phyloP scores from a whole-genome alignment of 2,797 vertebrate species.

The Lepidocolaptes lacrymiger region DNA sequence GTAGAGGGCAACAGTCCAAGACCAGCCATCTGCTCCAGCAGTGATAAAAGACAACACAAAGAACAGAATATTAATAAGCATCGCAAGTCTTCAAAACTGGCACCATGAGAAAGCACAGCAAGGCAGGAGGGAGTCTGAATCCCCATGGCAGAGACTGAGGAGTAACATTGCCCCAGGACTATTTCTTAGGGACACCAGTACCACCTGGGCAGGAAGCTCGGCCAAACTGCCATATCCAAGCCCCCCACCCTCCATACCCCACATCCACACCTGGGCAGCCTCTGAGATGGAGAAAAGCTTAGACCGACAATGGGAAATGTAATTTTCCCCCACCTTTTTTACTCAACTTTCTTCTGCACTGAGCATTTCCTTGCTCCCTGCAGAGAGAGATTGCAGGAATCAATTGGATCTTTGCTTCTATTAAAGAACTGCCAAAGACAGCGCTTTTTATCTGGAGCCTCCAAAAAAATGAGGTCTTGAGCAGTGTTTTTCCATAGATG shows the following conservation, averaged over 20 bases:
- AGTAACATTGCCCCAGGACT: background rate
- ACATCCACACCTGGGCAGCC: background rate
- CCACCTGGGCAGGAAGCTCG: background rate
- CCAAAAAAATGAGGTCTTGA: background rate
- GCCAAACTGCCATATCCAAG: accelerated
- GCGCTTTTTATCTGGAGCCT: background rate
- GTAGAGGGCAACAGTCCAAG: background rate
- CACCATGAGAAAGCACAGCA: background rate
- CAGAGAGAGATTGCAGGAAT: background rate
- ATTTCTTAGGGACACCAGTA: background rate
- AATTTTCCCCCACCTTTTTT: background rate
- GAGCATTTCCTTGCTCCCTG: background rate
- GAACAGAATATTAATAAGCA: conserved; percentile 12
- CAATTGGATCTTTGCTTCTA: background rate
- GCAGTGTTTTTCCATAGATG: background rate
- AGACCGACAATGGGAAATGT: accelerated
- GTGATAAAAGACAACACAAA: background rate
- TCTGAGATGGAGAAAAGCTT: background rate
- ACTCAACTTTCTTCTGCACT: background rate
- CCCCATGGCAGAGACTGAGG: accelerated
- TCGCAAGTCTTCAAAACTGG: accelerated
- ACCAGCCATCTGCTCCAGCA: conserved; percentile 14
- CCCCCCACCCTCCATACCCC: background rate
- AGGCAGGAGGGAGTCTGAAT: background rate
- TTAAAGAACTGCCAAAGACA: background rate